These are phyloP conservation scores for Dusona sp. DNA, from an alignment of 2,888 invertebrate species.

Conservation along the genomic window DNA sequence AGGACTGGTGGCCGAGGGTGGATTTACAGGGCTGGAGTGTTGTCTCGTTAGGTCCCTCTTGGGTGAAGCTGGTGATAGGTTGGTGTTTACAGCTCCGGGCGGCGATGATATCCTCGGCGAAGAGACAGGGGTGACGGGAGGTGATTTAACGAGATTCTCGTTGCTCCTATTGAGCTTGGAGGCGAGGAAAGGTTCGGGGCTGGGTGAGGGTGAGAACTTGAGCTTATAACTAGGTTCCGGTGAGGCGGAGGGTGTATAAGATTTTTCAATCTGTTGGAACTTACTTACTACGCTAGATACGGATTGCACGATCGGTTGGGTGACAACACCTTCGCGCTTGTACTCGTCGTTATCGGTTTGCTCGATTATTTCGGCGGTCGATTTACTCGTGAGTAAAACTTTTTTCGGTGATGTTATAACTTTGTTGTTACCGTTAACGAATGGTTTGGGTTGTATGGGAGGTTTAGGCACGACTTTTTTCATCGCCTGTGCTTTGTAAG, in stretches of 20 bases:
- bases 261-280: constrained; percentile 82
- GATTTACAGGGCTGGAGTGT: constrained; percentile 72
- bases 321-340: constrained; percentile 79
- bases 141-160: constrained; percentile 75
- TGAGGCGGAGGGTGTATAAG: constrained; percentile 79
- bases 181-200: constrained; percentile 78
- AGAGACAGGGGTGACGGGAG: constrained; percentile 77
- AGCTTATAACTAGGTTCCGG: constrained; percentile 81
- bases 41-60: constrained; percentile 70
- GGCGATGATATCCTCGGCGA: constrained; percentile 79
- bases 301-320: constrained; percentile 81
- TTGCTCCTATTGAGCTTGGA: constrained; percentile 62
- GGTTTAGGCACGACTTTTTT: constrained; percentile 85
- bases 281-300: constrained; percentile 84
- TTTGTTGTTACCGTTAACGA: constrained; percentile 78
- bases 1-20: constrained; percentile 68
- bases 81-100: neutral
- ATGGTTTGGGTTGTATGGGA: constrained; percentile 85
- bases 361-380: constrained; percentile 78
- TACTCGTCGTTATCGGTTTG: constrained; percentile 70
- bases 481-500: constrained; percentile 84
- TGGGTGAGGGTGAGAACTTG: constrained; percentile 80
- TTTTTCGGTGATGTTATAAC: constrained; percentile 82
- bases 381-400: constrained; percentile 72
- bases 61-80: constrained; percentile 67